Evolutionary conservation across 2,888 invertebrate species (phyloP).

Genomic region (Acanthosepion pharaonis): DNA sequence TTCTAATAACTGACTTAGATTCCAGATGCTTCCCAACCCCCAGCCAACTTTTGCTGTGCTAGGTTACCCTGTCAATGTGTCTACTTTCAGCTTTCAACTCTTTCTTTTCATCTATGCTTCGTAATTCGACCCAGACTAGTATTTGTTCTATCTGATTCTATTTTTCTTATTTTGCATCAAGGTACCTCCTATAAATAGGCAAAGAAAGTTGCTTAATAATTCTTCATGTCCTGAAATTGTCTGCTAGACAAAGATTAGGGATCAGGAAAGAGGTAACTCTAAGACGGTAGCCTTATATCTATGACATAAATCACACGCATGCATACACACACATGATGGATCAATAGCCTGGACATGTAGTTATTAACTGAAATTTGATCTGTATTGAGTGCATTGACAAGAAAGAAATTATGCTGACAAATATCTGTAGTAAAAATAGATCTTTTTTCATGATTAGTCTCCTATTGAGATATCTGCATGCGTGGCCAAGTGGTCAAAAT

Average conservation of each 20-base stretch:
- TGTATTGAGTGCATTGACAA: too few relatives aligned
- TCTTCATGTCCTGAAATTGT: neutral
- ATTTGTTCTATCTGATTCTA: neutral
- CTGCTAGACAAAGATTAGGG: neutral
- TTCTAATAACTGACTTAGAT: neutral
- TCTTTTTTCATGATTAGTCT: too few relatives aligned
- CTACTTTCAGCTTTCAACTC: neutral
- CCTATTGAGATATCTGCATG: too few relatives aligned
- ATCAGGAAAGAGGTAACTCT: neutral
- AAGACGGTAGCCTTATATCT: too few relatives aligned
- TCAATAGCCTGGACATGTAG: too few relatives aligned
- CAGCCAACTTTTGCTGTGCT: neutral
- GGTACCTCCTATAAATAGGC: neutral
- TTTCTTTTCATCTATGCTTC: neutral
- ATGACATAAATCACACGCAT: too few relatives aligned
- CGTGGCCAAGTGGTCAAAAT: too few relatives aligned
- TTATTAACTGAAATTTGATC: too few relatives aligned
- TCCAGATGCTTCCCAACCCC: neutral
- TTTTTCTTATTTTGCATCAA: neutral
- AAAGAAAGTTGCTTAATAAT: neutral
- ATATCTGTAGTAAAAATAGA: too few relatives aligned
- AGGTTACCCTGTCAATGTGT: neutral
- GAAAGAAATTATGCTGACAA: too few relatives aligned
- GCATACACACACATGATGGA: too few relatives aligned
- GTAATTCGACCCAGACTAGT: neutral